Percentiles rank a stretch among this genome's conserved stretches.
These are phyloP conservation scores for Drosophila neotestacea DNA, from an alignment of 2,888 invertebrate species.

Conservation along the genomic window DNA sequence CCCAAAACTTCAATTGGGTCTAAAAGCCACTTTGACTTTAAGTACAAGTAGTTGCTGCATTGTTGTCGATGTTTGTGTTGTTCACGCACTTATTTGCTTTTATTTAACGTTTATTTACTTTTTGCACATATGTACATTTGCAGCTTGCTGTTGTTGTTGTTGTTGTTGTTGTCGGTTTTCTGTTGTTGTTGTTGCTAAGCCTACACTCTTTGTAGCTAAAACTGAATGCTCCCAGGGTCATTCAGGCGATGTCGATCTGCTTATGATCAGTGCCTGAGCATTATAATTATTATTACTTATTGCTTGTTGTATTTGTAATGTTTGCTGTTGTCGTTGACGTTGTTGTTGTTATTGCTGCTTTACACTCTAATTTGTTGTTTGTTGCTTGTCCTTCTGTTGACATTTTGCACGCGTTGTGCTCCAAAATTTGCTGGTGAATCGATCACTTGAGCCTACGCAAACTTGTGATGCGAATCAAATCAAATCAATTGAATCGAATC, in stretches of 20 bases:
- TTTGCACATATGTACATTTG: conserved; percentile 44
- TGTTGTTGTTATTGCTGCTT: conserved; percentile 37
- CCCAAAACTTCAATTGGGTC: conserved; percentile 51
- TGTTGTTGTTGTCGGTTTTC: conserved; percentile 19
- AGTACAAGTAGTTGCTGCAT: conserved; percentile 46
- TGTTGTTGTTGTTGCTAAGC: conserved; percentile 29
- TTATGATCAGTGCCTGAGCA: conserved; percentile 71
- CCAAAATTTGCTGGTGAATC: conserved; percentile 30
- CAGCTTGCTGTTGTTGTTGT: conserved; percentile 15
- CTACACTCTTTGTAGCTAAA: conserved; percentile 28
- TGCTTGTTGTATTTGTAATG: conserved; percentile 17
- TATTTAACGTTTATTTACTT: conserved; percentile 69
- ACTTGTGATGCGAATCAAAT: conserved; percentile 23
- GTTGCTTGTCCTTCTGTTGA: conserved; percentile 80
- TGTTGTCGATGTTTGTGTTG: conserved; percentile 61
- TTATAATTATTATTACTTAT: conserved; percentile 65
- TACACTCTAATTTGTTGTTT: conserved; percentile 47
- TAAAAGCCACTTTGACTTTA: conserved; percentile 71
- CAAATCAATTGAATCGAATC: conserved; percentile 15
- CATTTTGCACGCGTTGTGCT: conserved; percentile 75
- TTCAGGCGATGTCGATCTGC: conserved; percentile 67
- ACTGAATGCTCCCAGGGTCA: conserved; percentile 59
- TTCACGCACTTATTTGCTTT: conserved; percentile 72
- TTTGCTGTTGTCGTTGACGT: conserved; percentile 26
- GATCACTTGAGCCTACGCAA: conserved; percentile 43